Percentiles rank a stretch among this genome's conserved stretches.
phyloP scores from a whole-genome alignment of 2,113 vertebrate genomes.

The Pan paniscus region DNA sequence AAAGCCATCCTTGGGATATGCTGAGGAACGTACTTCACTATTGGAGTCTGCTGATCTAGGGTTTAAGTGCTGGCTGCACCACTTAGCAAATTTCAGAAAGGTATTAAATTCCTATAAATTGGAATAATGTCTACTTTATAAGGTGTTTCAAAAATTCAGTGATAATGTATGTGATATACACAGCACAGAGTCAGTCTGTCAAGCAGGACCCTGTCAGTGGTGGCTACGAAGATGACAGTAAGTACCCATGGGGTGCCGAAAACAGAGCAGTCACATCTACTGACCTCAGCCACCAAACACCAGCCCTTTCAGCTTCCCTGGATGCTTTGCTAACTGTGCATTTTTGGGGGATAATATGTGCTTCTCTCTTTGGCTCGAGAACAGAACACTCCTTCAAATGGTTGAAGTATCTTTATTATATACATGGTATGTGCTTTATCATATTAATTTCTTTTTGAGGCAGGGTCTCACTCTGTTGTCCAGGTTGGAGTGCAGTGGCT shows the following conservation, averaged over 20 bases:
- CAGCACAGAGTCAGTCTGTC: no score
- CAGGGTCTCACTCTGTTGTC: not conserved
- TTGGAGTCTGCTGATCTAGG: not conserved
- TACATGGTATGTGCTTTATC: not conserved
- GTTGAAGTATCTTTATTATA: not conserved
- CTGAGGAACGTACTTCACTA: not conserved
- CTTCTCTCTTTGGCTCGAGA: not conserved
- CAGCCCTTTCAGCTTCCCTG: not conserved
- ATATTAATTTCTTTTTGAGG: not conserved
- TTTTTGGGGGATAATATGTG: not conserved
- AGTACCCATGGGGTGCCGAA: no score
- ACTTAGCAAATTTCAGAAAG: not conserved
- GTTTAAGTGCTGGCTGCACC: not conserved
- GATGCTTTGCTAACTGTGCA: not conserved
- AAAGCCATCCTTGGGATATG: not conserved
- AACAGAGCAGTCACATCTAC: accelerated
- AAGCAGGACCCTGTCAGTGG: no score
- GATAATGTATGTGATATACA: not conserved
- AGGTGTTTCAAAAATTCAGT: no score
- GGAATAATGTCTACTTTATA: no score
- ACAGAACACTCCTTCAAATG: not conserved
- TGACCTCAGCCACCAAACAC: not conserved
- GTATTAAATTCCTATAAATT: not conserved
- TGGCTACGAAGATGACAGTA: no score
- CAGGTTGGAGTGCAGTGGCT: not conserved